Percentiles rank a stretch among this genome's conserved stretches.
Conservation (phyloP, 2,797 vertebrate genomes). For the Rhinoraja longicauda region DNA sequence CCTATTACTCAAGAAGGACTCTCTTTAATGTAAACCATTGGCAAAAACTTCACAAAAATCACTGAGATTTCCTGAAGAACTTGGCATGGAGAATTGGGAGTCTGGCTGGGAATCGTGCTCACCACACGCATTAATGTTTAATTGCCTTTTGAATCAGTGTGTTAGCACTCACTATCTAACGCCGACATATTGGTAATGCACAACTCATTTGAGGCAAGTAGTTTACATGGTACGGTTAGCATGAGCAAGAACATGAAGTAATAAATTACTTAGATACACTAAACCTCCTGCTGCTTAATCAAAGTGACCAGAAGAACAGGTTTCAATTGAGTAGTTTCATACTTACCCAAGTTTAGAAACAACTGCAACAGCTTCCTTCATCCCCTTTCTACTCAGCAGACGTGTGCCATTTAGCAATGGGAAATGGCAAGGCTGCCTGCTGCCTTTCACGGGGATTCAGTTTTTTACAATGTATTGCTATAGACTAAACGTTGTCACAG, state of each 20-base stretch:
- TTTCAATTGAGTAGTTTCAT: conserved; percentile 26
- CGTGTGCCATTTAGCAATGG: neutral
- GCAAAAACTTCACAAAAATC: neutral
- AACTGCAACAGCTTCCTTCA: neutral
- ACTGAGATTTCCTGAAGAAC: neutral
- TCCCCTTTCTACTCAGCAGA: conserved; percentile 12
- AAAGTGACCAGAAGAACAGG: conserved; percentile 38
- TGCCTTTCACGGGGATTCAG: neutral
- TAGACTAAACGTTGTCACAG: neutral
- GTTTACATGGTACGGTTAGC: too few species aligned
- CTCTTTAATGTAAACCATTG: neutral
- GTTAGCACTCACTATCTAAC: neutral
- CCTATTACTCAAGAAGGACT: neutral
- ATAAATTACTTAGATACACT: neutral
- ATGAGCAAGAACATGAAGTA: neutral
- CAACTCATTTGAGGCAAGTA: neutral
- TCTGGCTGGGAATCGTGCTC: neutral
- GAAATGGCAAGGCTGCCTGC: neutral
- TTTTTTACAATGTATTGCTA: neutral
- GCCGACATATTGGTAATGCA: neutral
- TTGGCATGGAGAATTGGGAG: neutral
- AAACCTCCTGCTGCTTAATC: conserved; percentile 14
- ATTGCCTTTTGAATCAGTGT: too few species aligned
- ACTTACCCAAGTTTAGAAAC: conserved; percentile 23
- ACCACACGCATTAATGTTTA: neutral